Evolutionary conservation across 2,113 vertebrate genomes (phyloP).

Genomic region (Lepus timidus): DNA sequence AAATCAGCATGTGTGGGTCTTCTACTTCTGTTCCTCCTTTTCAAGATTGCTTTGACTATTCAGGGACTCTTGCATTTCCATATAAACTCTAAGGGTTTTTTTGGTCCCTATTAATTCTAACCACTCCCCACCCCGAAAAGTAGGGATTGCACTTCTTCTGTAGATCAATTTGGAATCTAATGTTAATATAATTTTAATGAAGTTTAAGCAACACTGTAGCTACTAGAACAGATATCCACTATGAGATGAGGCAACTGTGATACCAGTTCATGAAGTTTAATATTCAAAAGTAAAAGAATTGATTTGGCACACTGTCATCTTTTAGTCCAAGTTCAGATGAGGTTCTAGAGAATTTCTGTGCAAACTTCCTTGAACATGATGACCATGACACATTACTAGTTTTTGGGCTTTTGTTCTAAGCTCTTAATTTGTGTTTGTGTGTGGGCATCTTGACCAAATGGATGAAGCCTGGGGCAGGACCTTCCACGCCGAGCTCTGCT

Average conservation of each 20-base stretch:
- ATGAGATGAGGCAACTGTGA: background rate
- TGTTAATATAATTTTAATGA: background rate
- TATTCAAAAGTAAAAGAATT: slow-evolving; percentile 27
- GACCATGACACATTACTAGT: background rate
- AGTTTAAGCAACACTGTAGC: background rate
- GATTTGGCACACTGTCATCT: background rate
- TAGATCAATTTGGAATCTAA: background rate
- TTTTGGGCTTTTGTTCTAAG: background rate
- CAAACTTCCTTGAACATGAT: background rate
- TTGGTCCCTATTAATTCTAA: background rate
- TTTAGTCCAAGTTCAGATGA: background rate
- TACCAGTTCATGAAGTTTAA: background rate
- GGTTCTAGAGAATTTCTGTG: background rate
- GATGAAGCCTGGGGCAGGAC: background rate
- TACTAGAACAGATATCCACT: background rate
- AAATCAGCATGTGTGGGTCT: background rate
- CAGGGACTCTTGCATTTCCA: background rate
- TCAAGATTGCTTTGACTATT: background rate
- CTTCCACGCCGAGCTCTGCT: background rate
- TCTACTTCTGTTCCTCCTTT: background rate
- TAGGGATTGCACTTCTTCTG: background rate
- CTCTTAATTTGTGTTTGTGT: background rate
- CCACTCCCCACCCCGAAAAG: background rate
- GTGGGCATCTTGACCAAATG: fast-evolving
- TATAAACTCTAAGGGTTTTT: background rate